Conservation (phyloP, 2,888 invertebrate species). For the Caenorhabditis japonica region DNA sequence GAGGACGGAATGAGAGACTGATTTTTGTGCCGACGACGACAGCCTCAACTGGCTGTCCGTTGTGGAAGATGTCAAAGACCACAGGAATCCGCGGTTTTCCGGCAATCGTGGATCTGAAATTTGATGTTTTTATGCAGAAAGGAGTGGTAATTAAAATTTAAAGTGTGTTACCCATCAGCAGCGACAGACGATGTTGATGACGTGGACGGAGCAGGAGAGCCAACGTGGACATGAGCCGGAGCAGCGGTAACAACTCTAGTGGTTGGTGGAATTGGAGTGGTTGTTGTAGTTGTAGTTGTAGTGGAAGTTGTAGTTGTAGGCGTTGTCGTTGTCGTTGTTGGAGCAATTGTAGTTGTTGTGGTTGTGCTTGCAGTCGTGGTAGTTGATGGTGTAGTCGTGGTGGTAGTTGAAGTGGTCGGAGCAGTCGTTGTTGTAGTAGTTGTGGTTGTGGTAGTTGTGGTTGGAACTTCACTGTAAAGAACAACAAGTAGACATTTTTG, state of each 20-base stretch:
- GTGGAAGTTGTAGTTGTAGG: constrained; percentile 18
- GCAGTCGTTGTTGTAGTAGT: constrained; percentile 31
- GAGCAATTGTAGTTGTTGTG: constrained; percentile 17
- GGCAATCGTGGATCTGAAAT: constrained; percentile 32
- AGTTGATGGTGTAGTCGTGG: constrained; percentile 1
- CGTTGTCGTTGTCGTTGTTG: constrained; percentile 24
- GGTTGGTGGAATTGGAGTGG: constrained; percentile 19
- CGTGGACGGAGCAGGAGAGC: constrained; percentile 19
- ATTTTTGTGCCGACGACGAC: constrained; percentile 77
- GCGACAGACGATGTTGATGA: constrained; percentile 5
- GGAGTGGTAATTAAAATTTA: no score
- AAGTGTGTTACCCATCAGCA: constrained; percentile 11
- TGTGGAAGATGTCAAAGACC: constrained; percentile 77
- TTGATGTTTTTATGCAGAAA: not conserved
- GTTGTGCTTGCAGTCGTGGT: constrained; percentile 11
- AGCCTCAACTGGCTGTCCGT: constrained; percentile 75
- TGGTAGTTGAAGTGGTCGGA: constrained; percentile 16
- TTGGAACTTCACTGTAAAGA: constrained; percentile 28
- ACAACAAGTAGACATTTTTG: no score
- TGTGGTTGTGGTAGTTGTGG: constrained; percentile 48
- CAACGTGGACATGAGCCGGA: constrained; percentile 5
- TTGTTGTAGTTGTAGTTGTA: constrained; percentile 26
- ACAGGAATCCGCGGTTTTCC: constrained; percentile 63
- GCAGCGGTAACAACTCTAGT: constrained; percentile 12
- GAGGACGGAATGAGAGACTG: constrained; percentile 75